A percentile compares a stretch with the other conserved stretches of the same genome.
phyloP scores from a whole-genome alignment of 1,140 invertebrate species.

The Hormaphis cornu region DNA sequence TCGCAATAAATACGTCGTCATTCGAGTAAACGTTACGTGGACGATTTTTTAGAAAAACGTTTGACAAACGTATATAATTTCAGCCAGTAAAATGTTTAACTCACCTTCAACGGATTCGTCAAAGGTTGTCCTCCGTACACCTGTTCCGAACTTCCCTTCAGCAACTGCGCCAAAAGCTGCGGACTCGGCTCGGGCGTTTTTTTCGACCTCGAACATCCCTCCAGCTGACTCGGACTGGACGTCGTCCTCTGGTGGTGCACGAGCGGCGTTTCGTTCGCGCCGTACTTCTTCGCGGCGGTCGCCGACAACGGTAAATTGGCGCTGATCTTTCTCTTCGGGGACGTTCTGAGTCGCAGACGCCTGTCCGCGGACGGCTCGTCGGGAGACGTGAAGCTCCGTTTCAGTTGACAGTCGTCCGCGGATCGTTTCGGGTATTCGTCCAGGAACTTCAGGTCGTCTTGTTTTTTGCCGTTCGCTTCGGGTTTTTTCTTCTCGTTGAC shows the following conservation, averaged over 20 bases:
- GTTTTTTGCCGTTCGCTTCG: conserved; percentile 42
- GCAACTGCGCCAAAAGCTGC: conserved; percentile 60
- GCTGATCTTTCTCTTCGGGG: conserved; percentile 47
- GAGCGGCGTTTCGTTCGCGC: conserved; percentile 39
- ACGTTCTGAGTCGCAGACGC: conserved; percentile 31
- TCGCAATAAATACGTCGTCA: no score
- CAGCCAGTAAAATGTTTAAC: neutral
- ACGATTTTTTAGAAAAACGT: no score
- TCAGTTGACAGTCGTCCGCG: conserved; percentile 46
- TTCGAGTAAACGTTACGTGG: no score
- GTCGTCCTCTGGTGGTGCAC: conserved; percentile 62
- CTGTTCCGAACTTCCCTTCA: conserved; percentile 64
- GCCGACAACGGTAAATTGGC: conserved; percentile 44
- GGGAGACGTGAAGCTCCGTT: conserved; percentile 37
- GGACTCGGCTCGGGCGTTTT: conserved; percentile 50
- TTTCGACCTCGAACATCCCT: conserved; percentile 42
- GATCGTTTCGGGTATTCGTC: conserved; percentile 37
- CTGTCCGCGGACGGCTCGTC: neutral
- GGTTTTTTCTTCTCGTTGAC: conserved; percentile 73
- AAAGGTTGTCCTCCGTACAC: conserved; percentile 16
- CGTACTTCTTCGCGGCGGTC: conserved; percentile 37
- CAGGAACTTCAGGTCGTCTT: conserved; percentile 49
- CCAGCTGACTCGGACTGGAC: conserved; percentile 67
- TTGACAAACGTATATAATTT: no score
- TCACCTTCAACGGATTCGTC: conserved; percentile 23